phyloP scores from a whole-genome alignment of 1,140 invertebrate species.

The Tetramorium parvispinum region DNA sequence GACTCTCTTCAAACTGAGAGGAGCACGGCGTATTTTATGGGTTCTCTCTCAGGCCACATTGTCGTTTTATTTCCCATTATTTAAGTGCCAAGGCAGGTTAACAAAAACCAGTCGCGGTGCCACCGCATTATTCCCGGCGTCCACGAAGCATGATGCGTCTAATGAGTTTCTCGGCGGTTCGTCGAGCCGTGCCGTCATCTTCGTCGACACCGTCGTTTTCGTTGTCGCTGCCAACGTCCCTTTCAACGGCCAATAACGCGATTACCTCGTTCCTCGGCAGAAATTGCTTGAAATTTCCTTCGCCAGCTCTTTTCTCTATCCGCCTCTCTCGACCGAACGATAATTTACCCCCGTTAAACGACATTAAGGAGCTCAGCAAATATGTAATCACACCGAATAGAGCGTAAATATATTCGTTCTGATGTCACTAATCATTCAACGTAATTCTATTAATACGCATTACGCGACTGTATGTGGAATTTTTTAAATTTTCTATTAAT shows the following conservation, averaged over 20 bases:
- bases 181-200: constrained; percentile 43
- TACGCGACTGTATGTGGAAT: neutral
- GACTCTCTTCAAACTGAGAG: constrained; percentile 41
- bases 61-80: constrained; percentile 74
- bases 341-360: constrained; percentile 45
- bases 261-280: constrained; percentile 38
- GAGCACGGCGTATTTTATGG: constrained; percentile 64
- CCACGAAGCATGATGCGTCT: constrained; percentile 54
- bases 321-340: constrained; percentile 35
- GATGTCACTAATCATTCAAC: neutral
- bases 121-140: constrained; percentile 66
- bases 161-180: constrained; percentile 63
- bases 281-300: constrained; percentile 58
- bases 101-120: constrained; percentile 68
- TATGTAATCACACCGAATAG: neutral
- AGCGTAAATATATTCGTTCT: constrained; percentile 13
- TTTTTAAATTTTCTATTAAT: neutral
- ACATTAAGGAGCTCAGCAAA: constrained; percentile 30
- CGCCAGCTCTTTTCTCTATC: constrained; percentile 25
- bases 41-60: constrained; percentile 66
- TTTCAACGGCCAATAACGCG: constrained; percentile 63
- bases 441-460: neutral
- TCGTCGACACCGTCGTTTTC: constrained; percentile 37
- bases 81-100: constrained; percentile 69
- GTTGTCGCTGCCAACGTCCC: constrained; percentile 45